Evolutionary conservation across 2,797 vertebrate species (phyloP).

Genomic region (Danio aesculapii): DNA sequence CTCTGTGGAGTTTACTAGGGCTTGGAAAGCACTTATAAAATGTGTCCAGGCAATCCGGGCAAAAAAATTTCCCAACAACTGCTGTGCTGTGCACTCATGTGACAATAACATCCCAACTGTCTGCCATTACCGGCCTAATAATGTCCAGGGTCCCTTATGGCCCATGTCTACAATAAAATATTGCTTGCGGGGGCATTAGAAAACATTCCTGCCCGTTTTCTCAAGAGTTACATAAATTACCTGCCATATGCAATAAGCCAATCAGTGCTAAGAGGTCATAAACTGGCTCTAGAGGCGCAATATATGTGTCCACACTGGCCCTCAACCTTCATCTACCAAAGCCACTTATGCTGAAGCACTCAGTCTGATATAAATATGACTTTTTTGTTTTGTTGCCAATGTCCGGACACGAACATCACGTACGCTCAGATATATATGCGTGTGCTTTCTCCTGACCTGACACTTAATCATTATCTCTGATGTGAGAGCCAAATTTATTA

Average conservation of each 20-base stretch:
- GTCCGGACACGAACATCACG: background rate
- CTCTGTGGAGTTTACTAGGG: constrained; percentile 22
- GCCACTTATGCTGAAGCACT: background rate
- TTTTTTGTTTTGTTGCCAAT: constrained; percentile 19
- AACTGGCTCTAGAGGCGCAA: constrained; percentile 72
- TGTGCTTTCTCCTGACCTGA: constrained; percentile 7
- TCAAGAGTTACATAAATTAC: constrained; percentile 70
- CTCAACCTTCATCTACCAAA: constrained; percentile 24
- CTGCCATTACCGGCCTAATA: constrained; percentile 40
- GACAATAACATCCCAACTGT: constrained; percentile 36
- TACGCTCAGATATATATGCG: constrained; percentile 1
- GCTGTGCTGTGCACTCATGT: constrained; percentile 24
- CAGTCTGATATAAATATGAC: background rate
- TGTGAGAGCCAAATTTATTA: constrained; percentile 20
- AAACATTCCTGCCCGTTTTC: constrained; percentile 63
- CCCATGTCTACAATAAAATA: constrained; percentile 28
- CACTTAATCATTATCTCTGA: constrained; percentile 16
- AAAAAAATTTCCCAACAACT: constrained; percentile 43
- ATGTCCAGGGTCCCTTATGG: constrained; percentile 33
- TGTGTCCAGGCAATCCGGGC: constrained; percentile 18
- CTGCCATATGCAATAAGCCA: constrained; percentile 72
- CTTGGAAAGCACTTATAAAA: constrained; percentile 36
- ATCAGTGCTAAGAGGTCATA: constrained; percentile 82
- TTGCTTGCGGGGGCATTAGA: constrained; percentile 67
- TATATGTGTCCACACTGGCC: constrained; percentile 71